Percentiles rank a stretch among this genome's conserved stretches.
These are phyloP conservation scores for Deilephila porcellus DNA, from an alignment of 2,888 invertebrate species.

Conservation along the genomic window DNA sequence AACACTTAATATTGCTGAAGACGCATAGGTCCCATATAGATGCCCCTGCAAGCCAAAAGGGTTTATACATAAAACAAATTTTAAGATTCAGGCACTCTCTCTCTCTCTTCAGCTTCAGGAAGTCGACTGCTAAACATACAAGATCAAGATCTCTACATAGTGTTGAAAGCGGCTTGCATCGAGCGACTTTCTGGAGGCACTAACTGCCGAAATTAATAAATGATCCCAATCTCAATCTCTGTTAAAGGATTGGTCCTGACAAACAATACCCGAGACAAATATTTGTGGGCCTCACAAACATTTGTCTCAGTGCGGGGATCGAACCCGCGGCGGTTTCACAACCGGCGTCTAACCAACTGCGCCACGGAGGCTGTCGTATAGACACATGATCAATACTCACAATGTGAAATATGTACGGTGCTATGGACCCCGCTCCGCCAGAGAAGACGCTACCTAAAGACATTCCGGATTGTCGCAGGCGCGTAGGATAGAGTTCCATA, in stretches of 20 bases:
- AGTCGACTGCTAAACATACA: too few relatives aligned
- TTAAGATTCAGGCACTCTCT: too few relatives aligned
- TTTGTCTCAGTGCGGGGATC: neutral
- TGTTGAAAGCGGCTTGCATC: neutral
- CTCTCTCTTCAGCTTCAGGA: neutral
- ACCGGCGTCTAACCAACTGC: too few relatives aligned
- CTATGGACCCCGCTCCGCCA: conserved; percentile 82
- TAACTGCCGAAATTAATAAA: too few relatives aligned
- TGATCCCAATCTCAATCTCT: too few relatives aligned
- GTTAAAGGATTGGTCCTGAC: too few relatives aligned
- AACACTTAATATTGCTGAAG: conserved; percentile 57
- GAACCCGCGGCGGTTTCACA: too few relatives aligned
- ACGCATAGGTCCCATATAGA: conserved; percentile 52
- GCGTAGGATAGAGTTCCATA: conserved; percentile 88
- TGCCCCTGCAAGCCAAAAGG: conserved; percentile 56
- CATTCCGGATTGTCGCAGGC: conserved; percentile 87
- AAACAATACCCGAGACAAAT: neutral
- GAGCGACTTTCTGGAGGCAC: too few relatives aligned
- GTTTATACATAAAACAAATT: neutral
- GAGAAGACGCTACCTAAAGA: conserved; percentile 84
- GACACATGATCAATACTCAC: conserved; percentile 57
- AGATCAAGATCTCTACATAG: neutral
- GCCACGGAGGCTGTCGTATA: neutral
- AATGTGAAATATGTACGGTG: conserved; percentile 86
- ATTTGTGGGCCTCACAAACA: neutral